Percentiles rank a stretch among this genome's conserved stretches.
Evolutionary conservation across 2,113 vertebrate genomes (phyloP).

Genomic region (Bettongia penicillata): DNA sequence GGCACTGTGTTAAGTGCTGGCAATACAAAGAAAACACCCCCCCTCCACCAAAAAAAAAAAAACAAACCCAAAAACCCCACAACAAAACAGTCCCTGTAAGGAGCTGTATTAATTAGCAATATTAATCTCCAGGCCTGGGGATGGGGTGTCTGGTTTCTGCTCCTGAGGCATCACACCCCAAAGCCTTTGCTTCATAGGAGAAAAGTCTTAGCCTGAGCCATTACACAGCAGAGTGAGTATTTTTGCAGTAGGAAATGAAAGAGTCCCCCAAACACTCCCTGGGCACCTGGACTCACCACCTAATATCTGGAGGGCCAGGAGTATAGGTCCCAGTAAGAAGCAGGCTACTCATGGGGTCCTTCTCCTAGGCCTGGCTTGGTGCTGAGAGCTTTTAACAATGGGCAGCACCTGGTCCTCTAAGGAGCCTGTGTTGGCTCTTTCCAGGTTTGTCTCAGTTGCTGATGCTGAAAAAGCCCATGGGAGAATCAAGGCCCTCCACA

Average conservation of each 20-base stretch:
- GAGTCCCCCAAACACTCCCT: neutral
- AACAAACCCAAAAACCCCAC: too few relatives aligned
- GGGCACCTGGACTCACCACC: neutral
- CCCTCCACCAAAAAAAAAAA: too few relatives aligned
- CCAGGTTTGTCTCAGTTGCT: conserved; percentile 1
- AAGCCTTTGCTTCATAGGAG: neutral
- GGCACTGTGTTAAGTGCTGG: neutral
- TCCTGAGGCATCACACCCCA: neutral
- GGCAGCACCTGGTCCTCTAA: neutral
- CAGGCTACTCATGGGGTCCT: neutral
- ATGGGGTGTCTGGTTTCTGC: neutral
- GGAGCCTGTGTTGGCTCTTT: neutral
- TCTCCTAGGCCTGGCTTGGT: neutral
- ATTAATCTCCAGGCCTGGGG: neutral
- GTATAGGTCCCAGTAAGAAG: neutral
- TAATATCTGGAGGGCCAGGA: neutral
- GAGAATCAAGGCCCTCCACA: neutral
- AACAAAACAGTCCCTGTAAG: neutral
- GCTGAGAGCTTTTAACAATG: neutral
- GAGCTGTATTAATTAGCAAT: neutral
- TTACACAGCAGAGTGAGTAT: neutral
- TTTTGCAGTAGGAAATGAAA: neutral
- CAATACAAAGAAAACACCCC: neutral
- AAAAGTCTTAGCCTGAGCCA: neutral
- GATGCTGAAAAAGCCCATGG: neutral